These are phyloP conservation scores for Typhlichthys subterraneus DNA, from an alignment of 2,797 vertebrate genomes.

Conservation along the genomic window DNA sequence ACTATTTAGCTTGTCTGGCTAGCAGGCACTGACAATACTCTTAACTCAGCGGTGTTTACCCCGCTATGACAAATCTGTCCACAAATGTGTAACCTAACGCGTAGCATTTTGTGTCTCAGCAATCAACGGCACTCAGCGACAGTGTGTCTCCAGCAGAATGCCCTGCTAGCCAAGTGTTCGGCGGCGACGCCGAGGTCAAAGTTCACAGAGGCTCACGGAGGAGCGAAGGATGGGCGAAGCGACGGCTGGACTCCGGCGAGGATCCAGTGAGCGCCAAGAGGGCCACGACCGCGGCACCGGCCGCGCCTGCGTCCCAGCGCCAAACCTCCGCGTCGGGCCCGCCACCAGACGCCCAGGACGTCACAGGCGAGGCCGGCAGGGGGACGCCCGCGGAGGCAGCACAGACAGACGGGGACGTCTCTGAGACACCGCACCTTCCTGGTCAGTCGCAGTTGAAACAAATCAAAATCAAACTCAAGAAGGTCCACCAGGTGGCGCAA, in stretches of 20 bases:
- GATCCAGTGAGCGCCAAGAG: conserved; percentile 33
- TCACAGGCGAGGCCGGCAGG: background rate
- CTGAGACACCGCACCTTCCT: conserved; percentile 5
- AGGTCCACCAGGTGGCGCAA: background rate
- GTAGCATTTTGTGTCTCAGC: no score
- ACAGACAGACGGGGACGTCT: conserved; percentile 17
- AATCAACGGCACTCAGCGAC: no score
- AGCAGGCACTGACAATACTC: no score
- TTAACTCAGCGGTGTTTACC: no score
- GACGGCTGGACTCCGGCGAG: conserved; percentile 10
- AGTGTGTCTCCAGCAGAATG: background rate
- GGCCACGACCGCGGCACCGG: background rate
- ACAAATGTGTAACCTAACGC: no score
- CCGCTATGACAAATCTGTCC: no score
- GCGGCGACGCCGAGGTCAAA: no score
- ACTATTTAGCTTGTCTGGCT: no score
- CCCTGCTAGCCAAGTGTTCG: background rate
- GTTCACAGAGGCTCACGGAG: background rate
- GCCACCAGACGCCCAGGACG: background rate
- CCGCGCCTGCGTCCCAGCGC: background rate
- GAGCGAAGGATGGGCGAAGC: conserved; percentile 22
- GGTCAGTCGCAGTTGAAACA: no score
- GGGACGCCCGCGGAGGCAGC: background rate
- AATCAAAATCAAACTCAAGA: no score
- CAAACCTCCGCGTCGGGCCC: background rate